phyloP scores from a whole-genome alignment of 1,140 invertebrate genomes.

The Bombus affinis region DNA sequence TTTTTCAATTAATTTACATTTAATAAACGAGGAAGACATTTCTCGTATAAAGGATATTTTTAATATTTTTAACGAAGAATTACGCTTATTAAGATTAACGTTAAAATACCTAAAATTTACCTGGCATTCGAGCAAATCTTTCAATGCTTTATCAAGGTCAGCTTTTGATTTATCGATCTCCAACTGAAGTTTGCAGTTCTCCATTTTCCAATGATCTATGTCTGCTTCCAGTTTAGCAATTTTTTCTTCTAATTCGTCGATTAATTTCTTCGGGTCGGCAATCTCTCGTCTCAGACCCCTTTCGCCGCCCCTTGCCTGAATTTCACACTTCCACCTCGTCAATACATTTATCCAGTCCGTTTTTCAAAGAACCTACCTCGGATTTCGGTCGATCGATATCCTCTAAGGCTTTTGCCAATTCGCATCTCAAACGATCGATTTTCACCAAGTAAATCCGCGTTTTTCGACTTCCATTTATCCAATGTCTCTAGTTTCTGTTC shows the following conservation, averaged over 20 bases:
- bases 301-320: slow-evolving; percentile 1
- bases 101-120: slow-evolving; percentile 22
- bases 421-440: slow-evolving; percentile 17
- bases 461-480: slow-evolving; percentile 32
- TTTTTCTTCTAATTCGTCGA: slow-evolving; percentile 54
- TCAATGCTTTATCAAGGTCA: slow-evolving; percentile 56
- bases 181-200: slow-evolving; percentile 53
- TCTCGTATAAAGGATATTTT: too few relatives aligned
- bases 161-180: slow-evolving; percentile 54
- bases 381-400: neutral
- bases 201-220: slow-evolving; percentile 62
- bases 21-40: too few relatives aligned
- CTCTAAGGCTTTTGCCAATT: neutral
- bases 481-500: slow-evolving; percentile 22
- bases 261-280: slow-evolving; percentile 20
- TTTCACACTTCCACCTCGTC: slow-evolving; percentile 35
- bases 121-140: slow-evolving; percentile 42
- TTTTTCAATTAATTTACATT: too few relatives aligned
- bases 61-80: too few relatives aligned
- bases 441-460: slow-evolving; percentile 32
- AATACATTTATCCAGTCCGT: slow-evolving; percentile 47
- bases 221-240: slow-evolving; percentile 51
- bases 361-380: slow-evolving; percentile 38
- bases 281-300: too few relatives aligned
- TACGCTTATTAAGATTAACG: too few relatives aligned